phyloP scores from a whole-genome alignment of 2,797 vertebrate species.

The Alectoris magna region DNA sequence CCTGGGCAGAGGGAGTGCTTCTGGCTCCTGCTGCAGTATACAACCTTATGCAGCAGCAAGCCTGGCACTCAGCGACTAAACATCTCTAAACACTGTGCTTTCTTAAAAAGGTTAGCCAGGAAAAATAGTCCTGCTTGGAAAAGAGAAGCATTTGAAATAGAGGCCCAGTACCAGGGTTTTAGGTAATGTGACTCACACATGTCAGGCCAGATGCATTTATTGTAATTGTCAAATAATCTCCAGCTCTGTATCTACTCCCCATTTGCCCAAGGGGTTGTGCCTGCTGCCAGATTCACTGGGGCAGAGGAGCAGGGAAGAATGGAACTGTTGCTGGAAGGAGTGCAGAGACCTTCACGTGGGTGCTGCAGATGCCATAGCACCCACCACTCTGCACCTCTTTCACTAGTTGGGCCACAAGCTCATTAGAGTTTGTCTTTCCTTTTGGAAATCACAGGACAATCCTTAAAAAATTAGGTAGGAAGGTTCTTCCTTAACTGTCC shows the following conservation, averaged over 20 bases:
- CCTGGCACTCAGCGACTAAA: not conserved
- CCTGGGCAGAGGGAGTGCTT: not conserved
- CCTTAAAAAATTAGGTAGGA: not conserved
- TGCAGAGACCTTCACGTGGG: constrained; percentile 1
- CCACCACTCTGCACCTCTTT: not conserved
- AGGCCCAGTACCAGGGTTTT: not conserved
- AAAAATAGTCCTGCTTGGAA: not conserved
- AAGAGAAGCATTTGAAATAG: not conserved
- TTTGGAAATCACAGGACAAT: not conserved
- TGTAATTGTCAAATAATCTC: constrained; percentile 58
- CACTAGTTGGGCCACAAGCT: not conserved
- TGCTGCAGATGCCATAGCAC: not conserved
- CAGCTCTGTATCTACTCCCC: constrained; percentile 55
- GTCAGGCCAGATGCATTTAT: constrained; percentile 36
- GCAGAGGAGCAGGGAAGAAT: constrained; percentile 51
- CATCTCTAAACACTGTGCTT: constrained; percentile 43
- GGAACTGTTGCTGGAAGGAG: constrained; percentile 49
- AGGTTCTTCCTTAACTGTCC: not conserved
- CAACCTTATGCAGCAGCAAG: constrained; percentile 14
- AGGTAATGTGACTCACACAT: constrained; percentile 10
- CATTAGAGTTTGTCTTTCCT: not conserved
- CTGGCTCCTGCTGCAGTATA: not conserved
- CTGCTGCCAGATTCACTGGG: constrained; percentile 56
- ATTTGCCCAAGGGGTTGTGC: constrained; percentile 48
- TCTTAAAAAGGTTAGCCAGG: constrained; percentile 19